Evolutionary conservation across 2,888 invertebrate species (phyloP), one percentile per base, ranked within the genome.

Genomic region (Dione vanillae): DNA sequence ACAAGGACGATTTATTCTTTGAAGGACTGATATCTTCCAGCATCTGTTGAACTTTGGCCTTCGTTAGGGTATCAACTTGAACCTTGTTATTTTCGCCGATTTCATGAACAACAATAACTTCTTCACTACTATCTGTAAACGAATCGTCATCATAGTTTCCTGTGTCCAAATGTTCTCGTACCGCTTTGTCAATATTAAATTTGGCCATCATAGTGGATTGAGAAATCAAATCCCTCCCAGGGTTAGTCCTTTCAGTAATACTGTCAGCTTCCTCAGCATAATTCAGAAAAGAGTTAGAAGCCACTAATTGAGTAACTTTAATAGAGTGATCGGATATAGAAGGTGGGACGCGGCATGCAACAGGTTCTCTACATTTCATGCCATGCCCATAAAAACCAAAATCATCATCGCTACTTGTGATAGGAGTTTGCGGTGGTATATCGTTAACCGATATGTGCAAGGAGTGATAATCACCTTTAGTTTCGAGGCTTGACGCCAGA

Each of bases 171-270:
- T 93, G 91, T 75, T 92, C 88, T 78, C 85, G 82, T 2, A 93
- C 82, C 45, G 83, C 80, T 77, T 85, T 86, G 73, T 93, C 85
- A 35, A 91, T 82, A 74, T 91, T 91, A 73, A 93, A 93, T 67
- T 87, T 90, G 0, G 93, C 87, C 93, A 93, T 94, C 90, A 91
- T 91, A 1, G 85, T 86, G 0, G 90, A 89, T 78, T 93, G 93
- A 67, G 87, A 85, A 56, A 84, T 85, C 66, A 93, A 80, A 77
- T 85, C 86, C 77, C 86, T 91, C 7, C 85, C 83, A 20, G 85
- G 82, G 75, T 87, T 80, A n/a, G 83, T 83, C 75, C 91, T 83
- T 71, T 90, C 83, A 40, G 87, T 87, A 27, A 89, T 88, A 77
- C 89, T 90, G 37, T 90, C 88, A 59, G 78, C 90, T 65, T 92